Evolutionary conservation across 2,797 vertebrate genomes (phyloP).

Genomic region (Otolemur crassicaudatus): DNA sequence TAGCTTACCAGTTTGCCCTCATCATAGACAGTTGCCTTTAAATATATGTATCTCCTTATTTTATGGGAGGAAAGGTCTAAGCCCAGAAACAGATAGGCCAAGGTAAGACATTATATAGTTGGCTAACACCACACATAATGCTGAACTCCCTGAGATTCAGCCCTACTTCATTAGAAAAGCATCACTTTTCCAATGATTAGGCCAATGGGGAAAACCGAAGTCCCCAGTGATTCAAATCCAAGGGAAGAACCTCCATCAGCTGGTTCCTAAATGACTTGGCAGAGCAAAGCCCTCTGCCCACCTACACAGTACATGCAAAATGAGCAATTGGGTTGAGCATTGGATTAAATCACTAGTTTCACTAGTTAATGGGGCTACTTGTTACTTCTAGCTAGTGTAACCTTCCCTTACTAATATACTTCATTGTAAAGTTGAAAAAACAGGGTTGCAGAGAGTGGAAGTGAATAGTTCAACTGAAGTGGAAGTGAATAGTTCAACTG

Average conservation of each 20-base stretch:
- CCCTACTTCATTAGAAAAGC: neutral
- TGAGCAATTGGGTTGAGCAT: neutral
- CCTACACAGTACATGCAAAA: neutral
- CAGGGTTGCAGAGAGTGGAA: neutral
- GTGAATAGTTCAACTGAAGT: neutral
- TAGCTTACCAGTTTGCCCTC: neutral
- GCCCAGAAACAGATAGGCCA: neutral
- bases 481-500: no score
- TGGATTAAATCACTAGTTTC: neutral
- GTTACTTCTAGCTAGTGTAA: neutral
- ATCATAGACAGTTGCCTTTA: neutral
- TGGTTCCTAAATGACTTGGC: neutral
- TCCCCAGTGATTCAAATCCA: neutral
- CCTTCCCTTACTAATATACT: neutral
- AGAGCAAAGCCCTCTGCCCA: neutral
- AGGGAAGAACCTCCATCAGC: neutral
- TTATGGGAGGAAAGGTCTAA: neutral
- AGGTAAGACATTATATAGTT: neutral
- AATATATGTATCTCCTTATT: neutral
- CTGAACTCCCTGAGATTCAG: neutral
- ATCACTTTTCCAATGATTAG: neutral
- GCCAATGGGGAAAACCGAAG: neutral
- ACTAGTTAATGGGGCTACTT: neutral
- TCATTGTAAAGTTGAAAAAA: neutral
- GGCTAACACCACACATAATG: neutral